Evolutionary conservation across 2,888 invertebrate species (phyloP).

Genomic region (Lithophane socia): DNA sequence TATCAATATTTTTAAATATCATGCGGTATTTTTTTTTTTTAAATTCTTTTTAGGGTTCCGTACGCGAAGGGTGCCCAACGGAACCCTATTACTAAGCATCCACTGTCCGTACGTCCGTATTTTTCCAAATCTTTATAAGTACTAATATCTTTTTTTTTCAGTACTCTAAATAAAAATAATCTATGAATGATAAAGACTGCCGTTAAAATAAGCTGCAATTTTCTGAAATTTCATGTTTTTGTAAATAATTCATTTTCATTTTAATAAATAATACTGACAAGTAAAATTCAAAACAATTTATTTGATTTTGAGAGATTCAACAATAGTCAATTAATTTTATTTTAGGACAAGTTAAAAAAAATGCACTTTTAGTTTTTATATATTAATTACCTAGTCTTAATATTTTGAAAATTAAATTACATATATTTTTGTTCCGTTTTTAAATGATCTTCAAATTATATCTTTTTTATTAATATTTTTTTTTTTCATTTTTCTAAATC

Average conservation of each 20-base stretch:
- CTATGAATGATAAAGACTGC: constrained; percentile 32
- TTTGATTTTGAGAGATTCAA: constrained; percentile 57
- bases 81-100: too few relatives aligned
- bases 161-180: not conserved
- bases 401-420: too few relatives aligned
- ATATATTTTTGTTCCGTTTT: not conserved
- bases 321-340: constrained; percentile 43
- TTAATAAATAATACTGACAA: constrained; percentile 59
- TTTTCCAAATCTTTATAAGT: not conserved
- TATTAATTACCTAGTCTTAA: not conserved
- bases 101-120: too few relatives aligned
- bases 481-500: constrained; percentile 24
- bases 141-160: not conserved
- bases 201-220: constrained; percentile 40
- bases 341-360: constrained; percentile 36
- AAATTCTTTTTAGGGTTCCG: too few relatives aligned
- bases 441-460: not conserved
- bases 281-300: constrained; percentile 28
- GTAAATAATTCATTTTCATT: constrained; percentile 28
- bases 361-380: not conserved
- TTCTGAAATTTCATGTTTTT: constrained; percentile 3
- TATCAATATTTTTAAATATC: not conserved
- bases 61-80: too few relatives aligned
- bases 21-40: too few relatives aligned
- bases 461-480: not conserved